Conservation (phyloP, 1,140 invertebrate genomes). For the Drosophila punjabiensis region DNA sequence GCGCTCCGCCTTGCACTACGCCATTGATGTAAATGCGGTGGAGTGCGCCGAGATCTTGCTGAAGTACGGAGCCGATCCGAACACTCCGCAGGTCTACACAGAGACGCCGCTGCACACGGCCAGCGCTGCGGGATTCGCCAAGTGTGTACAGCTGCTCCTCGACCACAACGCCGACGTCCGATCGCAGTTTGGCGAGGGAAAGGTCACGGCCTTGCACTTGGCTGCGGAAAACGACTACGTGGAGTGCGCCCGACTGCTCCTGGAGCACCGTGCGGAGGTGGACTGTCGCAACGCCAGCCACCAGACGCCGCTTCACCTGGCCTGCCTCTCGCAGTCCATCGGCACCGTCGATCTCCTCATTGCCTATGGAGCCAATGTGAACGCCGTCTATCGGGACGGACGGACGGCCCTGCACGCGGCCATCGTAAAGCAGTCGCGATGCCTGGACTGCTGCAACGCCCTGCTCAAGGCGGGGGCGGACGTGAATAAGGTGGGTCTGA, state of each 20-base stretch:
- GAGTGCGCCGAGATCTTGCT: conserved; percentile 90
- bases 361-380: conserved; percentile 87
- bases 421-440: conserved; percentile 91
- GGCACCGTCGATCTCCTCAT: conserved; percentile 90
- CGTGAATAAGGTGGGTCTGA: conserved; percentile 87
- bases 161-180: conserved; percentile 91
- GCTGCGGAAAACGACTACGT: conserved; percentile 92
- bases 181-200: conserved; percentile 89
- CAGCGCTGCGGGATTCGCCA: conserved; percentile 89
- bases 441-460: conserved; percentile 89
- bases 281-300: conserved; percentile 89
- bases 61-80: conserved; percentile 90
- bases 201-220: conserved; percentile 92
- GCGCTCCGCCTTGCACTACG: conserved; percentile 90
- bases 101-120: conserved; percentile 94
- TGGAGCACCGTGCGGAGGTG: conserved; percentile 90
- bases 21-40: conserved; percentile 89
- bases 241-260: conserved; percentile 89
- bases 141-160: conserved; percentile 89
- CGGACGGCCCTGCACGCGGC: conserved; percentile 92
- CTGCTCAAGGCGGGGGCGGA: conserved; percentile 90
- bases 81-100: conserved; percentile 92
- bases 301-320: conserved; percentile 92
- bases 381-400: conserved; percentile 89
- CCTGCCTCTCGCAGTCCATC: conserved; percentile 90